phyloP scores from a whole-genome alignment of 1,140 invertebrate genomes.

The Drosophila pruinosa region DNA sequence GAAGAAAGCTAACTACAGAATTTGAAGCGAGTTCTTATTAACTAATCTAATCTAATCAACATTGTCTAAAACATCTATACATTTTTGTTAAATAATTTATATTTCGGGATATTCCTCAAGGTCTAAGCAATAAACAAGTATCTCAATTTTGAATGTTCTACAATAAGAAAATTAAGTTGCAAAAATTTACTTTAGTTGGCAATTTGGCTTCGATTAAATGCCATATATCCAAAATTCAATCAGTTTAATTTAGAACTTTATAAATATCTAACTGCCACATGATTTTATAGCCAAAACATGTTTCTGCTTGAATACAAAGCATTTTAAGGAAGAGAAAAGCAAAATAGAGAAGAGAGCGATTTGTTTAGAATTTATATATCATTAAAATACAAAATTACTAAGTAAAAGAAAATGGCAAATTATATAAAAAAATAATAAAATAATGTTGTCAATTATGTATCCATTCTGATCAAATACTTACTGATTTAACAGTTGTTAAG shows the following conservation, averaged over 20 bases:
- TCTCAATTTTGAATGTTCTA: not conserved
- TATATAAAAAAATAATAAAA: not conserved
- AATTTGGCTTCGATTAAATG: not conserved
- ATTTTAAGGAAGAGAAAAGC: not conserved
- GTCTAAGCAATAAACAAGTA: not conserved
- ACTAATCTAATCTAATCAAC: not conserved
- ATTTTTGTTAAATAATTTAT: not conserved
- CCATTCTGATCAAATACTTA: not conserved
- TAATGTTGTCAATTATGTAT: not conserved
- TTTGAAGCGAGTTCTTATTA: conserved; percentile 15
- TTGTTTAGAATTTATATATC: too few relatives aligned
- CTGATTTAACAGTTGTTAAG: conserved; percentile 39
- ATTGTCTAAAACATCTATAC: not conserved
- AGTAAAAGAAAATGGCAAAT: not conserved
- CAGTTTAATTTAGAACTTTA: not conserved
- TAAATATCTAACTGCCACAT: not conserved
- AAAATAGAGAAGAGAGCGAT: not conserved
- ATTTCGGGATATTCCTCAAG: not conserved
- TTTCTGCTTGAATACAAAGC: not conserved
- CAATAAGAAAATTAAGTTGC: not conserved
- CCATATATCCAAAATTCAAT: not conserved
- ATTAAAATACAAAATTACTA: too few relatives aligned
- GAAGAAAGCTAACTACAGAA: conserved; percentile 39
- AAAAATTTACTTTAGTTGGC: not conserved
- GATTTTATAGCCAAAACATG: not conserved